Conservation (phyloP, 2,113 vertebrate genomes). For the Dicentrarchus labrax region DNA sequence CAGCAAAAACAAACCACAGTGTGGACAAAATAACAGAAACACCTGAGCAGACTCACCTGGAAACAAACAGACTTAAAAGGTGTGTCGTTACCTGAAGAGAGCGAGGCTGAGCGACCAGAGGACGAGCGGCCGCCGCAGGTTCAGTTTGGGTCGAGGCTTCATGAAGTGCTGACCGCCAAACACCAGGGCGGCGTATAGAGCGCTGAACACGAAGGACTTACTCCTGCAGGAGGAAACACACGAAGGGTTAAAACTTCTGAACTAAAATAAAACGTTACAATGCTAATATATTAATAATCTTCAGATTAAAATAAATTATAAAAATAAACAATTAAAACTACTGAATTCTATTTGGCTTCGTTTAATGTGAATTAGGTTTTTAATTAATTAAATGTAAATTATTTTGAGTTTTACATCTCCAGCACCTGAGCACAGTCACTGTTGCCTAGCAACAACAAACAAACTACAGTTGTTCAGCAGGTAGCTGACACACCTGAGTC, state of each 20-base stretch:
- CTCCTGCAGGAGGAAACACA: slow-evolving; percentile 74
- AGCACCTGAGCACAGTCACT: not conserved
- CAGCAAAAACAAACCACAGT: no score
- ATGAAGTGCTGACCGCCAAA: slow-evolving; percentile 86
- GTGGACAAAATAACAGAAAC: not conserved
- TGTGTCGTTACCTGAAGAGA: slow-evolving; percentile 86
- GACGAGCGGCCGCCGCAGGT: slow-evolving; percentile 84
- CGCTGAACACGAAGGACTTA: slow-evolving; percentile 79
- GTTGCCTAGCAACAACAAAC: not conserved
- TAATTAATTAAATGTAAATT: no score
- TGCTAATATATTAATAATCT: no score
- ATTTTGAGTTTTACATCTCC: no score
- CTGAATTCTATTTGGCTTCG: no score
- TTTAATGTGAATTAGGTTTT: no score
- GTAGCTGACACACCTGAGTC: no score
- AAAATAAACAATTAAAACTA: no score
- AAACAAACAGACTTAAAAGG: not conserved
- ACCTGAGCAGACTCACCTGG: not conserved
- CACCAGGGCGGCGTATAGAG: slow-evolving; percentile 84
- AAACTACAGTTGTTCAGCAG: not conserved
- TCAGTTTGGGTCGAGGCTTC: slow-evolving; percentile 84
- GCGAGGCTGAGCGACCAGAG: slow-evolving; percentile 90
- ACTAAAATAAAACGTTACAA: no score
- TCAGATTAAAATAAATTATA: no score
- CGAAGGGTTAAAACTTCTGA: not conserved